These are phyloP conservation scores for Drosophila obscura DNA, from an alignment of 1,140 invertebrate species.

Conservation along the genomic window DNA sequence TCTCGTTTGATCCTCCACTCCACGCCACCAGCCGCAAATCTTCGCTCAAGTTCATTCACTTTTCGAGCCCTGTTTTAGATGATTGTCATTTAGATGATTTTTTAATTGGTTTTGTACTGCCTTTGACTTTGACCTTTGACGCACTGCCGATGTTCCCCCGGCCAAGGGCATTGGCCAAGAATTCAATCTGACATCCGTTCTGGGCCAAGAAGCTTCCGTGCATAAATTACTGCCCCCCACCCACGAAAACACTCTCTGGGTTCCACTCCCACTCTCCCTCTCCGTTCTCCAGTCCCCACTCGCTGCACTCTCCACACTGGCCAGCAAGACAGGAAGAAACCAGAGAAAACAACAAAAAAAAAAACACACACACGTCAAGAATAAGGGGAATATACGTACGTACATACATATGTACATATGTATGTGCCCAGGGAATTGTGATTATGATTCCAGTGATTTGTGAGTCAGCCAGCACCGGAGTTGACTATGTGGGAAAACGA, in stretches of 20 bases:
- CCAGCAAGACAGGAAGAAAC: conserved; percentile 41
- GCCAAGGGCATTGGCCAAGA: conserved; percentile 4
- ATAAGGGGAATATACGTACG: neutral
- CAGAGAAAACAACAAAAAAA: conserved; percentile 17
- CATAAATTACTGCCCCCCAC: conserved; percentile 54
- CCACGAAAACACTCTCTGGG: too few relatives aligned
- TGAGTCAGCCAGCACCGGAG: conserved; percentile 1
- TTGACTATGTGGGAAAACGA: neutral
- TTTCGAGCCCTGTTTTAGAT: too few relatives aligned
- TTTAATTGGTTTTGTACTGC: too few relatives aligned
- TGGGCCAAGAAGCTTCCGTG: conserved; percentile 56
- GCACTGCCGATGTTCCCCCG: too few relatives aligned
- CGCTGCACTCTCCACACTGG: too few relatives aligned
- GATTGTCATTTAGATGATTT: too few relatives aligned
- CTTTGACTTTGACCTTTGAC: too few relatives aligned
- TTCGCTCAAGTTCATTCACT: too few relatives aligned
- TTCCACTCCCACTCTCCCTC: neutral
- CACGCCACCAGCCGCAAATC: too few relatives aligned
- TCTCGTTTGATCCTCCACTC: too few relatives aligned
- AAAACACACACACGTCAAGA: conserved; percentile 6
- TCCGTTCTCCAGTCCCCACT: too few relatives aligned
- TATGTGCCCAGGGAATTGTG: conserved; percentile 2
- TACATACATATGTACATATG: neutral
- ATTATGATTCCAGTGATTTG: conserved; percentile 3
- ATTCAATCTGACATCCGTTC: conserved; percentile 68